phyloP scores from a whole-genome alignment of 2,113 vertebrate species.

The Climacteris rufus region DNA sequence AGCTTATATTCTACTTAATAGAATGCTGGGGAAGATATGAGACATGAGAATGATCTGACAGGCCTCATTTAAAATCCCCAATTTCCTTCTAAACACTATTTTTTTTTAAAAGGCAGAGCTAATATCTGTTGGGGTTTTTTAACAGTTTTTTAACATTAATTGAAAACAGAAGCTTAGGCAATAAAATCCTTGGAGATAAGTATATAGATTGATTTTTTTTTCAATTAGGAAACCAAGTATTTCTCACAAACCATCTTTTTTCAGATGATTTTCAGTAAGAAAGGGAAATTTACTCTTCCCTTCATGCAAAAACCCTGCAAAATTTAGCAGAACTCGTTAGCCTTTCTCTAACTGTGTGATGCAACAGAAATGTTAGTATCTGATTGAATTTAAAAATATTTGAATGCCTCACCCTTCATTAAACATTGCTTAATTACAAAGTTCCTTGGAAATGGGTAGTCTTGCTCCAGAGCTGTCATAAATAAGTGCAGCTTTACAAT shows the following conservation, averaged over 20 bases:
- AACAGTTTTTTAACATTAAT: not conserved
- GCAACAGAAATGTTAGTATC: not conserved
- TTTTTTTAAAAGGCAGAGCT: not conserved
- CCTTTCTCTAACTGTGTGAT: not conserved
- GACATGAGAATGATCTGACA: not conserved
- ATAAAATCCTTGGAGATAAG: not conserved
- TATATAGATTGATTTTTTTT: not conserved
- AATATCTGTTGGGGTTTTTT: accelerated
- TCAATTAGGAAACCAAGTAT: not conserved
- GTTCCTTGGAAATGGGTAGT: not conserved
- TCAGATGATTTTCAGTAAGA: not conserved
- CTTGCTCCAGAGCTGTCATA: not conserved
- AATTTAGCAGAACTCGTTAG: not conserved
- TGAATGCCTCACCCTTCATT: not conserved
- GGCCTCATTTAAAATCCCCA: not conserved
- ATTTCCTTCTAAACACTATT: not conserved
- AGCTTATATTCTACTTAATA: not conserved
- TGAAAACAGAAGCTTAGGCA: not conserved
- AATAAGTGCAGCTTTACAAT: not conserved
- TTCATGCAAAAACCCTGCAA: not conserved
- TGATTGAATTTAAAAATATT: not conserved
- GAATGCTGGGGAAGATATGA: not conserved
- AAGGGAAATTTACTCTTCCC: not conserved
- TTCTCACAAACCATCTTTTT: not conserved
- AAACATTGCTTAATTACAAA: not conserved